phyloP scores from a whole-genome alignment of 2,113 vertebrate species.

The Ranitomeya imitator region DNA sequence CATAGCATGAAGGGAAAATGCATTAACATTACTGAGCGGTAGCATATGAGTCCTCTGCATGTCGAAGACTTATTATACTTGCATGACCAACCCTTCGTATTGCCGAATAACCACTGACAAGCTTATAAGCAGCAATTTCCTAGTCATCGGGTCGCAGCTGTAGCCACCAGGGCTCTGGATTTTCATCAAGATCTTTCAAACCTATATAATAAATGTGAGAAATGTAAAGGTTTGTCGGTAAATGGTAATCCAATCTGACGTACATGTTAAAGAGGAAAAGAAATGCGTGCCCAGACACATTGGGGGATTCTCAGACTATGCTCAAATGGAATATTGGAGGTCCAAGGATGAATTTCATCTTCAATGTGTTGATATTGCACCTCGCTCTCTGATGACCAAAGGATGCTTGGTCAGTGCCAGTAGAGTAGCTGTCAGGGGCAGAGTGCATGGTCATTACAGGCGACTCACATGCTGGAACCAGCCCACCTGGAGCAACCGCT shows the following conservation, averaged over 20 bases:
- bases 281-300: neutral
- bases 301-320: neutral
- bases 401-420: too few species aligned
- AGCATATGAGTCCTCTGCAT: slow-evolving; percentile 25
- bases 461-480: too few species aligned
- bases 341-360: too few species aligned
- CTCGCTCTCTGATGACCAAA: too few species aligned
- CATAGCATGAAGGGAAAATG: slow-evolving; percentile 2
- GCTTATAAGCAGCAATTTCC: slow-evolving; percentile 19
- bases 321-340: too few species aligned
- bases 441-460: too few species aligned
- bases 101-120: slow-evolving; percentile 14
- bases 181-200: neutral
- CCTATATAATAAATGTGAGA: neutral
- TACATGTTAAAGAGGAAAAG: neutral
- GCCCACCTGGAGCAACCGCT: too few species aligned
- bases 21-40: slow-evolving; percentile 24
- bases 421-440: too few species aligned
- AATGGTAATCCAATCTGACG: neutral
- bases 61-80: slow-evolving; percentile 18
- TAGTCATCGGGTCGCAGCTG: slow-evolving; percentile 1
- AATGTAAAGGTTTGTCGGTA: neutral
- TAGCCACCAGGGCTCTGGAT: neutral
- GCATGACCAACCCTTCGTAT: neutral
- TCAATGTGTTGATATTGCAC: too few species aligned